phyloP scores from a whole-genome alignment of 2,888 invertebrate species.

The Ormia ochracea region DNA sequence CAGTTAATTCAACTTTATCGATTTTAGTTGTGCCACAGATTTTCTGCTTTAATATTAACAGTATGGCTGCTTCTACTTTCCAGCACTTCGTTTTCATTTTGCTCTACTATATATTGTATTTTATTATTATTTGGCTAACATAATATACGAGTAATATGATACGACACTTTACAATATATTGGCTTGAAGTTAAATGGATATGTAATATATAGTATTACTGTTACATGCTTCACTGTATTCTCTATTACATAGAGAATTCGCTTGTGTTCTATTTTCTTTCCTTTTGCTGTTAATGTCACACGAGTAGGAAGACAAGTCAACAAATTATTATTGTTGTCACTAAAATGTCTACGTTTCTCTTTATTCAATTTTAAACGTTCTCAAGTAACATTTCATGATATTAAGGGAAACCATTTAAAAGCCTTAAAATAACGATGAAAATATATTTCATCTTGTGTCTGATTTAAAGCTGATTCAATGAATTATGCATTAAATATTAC shows the following conservation, averaged over 20 bases:
- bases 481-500: neutral
- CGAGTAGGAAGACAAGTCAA: conserved; percentile 35
- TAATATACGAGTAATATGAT: too few relatives aligned
- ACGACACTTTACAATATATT: too few relatives aligned
- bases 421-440: neutral
- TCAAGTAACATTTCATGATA: conserved; percentile 16
- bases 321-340: conserved; percentile 46
- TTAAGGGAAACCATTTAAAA: conserved; percentile 28
- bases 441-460: neutral
- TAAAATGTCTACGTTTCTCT: conserved; percentile 13
- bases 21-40: too few relatives aligned
- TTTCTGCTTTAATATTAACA: too few relatives aligned
- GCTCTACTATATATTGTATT: too few relatives aligned
- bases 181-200: too few relatives aligned
- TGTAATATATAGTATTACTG: too few relatives aligned
- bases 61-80: too few relatives aligned
- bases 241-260: neutral
- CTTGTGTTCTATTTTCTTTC: conserved; percentile 6
- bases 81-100: too few relatives aligned
- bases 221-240: neutral
- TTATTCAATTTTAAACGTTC: neutral
- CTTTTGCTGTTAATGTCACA: conserved; percentile 13
- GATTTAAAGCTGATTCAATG: neutral
- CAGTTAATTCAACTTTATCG: too few relatives aligned
- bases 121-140: too few relatives aligned